phyloP scores from a whole-genome alignment of 2,888 invertebrate genomes.

The Volucella zonaria region DNA sequence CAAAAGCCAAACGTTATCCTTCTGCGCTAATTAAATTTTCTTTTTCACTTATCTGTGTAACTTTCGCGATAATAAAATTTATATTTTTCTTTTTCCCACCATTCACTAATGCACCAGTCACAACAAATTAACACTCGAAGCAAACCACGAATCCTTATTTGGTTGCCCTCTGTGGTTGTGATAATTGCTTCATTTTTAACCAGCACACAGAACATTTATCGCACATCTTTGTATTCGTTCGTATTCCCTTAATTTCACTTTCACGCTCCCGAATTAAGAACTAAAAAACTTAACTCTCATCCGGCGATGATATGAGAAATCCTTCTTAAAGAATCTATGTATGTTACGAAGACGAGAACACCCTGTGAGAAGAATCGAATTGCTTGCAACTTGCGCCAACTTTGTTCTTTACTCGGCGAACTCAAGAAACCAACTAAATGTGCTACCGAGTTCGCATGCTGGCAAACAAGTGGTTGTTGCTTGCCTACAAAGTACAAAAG shows the following conservation, averaged over 20 bases:
- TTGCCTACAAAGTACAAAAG: conserved; percentile 49
- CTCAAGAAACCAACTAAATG: conserved; percentile 68
- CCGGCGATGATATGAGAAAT: neutral
- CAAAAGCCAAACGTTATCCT: conserved; percentile 53
- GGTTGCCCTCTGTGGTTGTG: neutral
- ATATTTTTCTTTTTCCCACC: neutral
- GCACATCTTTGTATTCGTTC: neutral
- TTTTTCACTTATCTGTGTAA: conserved; percentile 8
- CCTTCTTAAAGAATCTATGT: neutral
- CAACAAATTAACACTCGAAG: conserved; percentile 1
- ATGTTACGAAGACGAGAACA: neutral
- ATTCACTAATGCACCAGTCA: neutral
- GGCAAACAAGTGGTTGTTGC: conserved; percentile 70
- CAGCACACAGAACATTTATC: conserved; percentile 14
- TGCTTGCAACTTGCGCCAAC: conserved; percentile 25
- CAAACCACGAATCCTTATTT: neutral
- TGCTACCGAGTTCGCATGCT: conserved; percentile 17
- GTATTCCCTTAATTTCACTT: conserved; percentile 1
- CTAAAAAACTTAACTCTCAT: neutral
- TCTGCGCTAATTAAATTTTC: conserved; percentile 51
- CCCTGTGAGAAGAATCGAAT: neutral
- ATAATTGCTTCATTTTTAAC: conserved; percentile 15
- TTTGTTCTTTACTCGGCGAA: conserved; percentile 60
- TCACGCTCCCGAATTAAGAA: conserved; percentile 14
- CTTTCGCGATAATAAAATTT: conserved; percentile 2